A percentile compares a stretch with the other conserved stretches of the same genome.
These are phyloP conservation scores for Apteryx mantelli DNA, from an alignment of 2,113 vertebrate species.

Conservation along the genomic window DNA sequence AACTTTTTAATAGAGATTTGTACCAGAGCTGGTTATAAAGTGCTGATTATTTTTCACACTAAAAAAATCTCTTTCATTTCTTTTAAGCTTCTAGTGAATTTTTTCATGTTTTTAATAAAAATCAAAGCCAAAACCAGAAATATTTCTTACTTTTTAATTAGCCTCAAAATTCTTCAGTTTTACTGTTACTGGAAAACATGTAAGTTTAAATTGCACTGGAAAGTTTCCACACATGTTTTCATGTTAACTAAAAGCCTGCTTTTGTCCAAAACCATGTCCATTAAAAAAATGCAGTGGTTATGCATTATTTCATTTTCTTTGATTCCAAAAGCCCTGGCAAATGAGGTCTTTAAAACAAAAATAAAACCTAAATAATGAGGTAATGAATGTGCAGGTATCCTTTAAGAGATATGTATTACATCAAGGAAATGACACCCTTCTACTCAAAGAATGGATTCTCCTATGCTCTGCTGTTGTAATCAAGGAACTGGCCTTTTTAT, in stretches of 20 bases:
- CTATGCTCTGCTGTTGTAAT: neutral
- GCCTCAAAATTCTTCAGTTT: neutral
- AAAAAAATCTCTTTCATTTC: neutral
- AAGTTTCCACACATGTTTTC: neutral
- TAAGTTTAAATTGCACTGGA: neutral
- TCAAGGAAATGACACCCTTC: neutral
- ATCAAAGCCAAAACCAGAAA: neutral
- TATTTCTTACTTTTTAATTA: neutral
- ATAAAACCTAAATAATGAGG: neutral
- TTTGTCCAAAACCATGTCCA: neutral
- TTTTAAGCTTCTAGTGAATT: neutral
- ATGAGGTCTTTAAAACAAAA: neutral
- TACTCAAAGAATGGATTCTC: neutral
- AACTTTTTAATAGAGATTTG: neutral
- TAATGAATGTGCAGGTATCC: neutral
- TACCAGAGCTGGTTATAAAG: neutral
- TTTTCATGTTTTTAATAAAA: neutral
- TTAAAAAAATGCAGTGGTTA: neutral
- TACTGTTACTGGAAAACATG: neutral
- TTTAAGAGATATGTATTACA: neutral
- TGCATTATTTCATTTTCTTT: neutral
- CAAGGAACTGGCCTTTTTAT: neutral
- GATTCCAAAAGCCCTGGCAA: neutral
- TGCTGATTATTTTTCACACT: neutral
- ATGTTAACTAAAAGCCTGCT: neutral